Evolutionary conservation across 2,888 invertebrate genomes (phyloP).

Genomic region (Bombylius major): DNA sequence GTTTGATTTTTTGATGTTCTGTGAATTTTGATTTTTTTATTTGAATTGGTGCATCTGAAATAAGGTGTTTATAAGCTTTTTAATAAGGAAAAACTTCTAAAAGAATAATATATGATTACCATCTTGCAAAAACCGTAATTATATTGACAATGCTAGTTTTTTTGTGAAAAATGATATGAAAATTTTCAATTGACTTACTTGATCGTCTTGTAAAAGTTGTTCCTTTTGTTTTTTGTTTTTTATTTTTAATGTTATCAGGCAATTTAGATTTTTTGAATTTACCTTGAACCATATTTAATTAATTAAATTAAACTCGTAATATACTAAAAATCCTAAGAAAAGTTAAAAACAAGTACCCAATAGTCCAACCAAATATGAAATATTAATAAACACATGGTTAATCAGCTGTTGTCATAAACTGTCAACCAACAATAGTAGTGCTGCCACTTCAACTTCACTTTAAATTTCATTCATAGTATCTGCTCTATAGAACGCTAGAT

Average conservation of each 20-base stretch:
- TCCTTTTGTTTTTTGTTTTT: conserved; percentile 41
- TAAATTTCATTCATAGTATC: too few species aligned
- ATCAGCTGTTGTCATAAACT: too few species aligned
- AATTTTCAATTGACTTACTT: conserved; percentile 36
- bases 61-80: too few species aligned
- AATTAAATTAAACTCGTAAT: too few species aligned
- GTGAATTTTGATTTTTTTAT: conserved; percentile 47
- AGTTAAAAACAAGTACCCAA: too few species aligned
- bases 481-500: too few species aligned
- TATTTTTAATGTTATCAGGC: conserved; percentile 38
- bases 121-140: background rate
- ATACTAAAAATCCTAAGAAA: too few species aligned
- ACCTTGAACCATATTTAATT: conserved; percentile 45
- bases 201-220: conserved; percentile 40
- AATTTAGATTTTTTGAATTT: conserved; percentile 48
- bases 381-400: too few species aligned
- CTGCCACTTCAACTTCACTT: too few species aligned
- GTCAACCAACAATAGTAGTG: too few species aligned
- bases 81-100: conserved; percentile 8
- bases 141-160: too few species aligned
- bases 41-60: conserved; percentile 47
- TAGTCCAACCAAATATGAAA: too few species aligned
- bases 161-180: background rate
- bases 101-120: background rate
- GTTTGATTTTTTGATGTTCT: conserved; percentile 48